Evolutionary conservation across 2,113 vertebrate species (phyloP), one percentile per base, ranked within the genome.

Genomic region (Tonatia bakeri): DNA sequence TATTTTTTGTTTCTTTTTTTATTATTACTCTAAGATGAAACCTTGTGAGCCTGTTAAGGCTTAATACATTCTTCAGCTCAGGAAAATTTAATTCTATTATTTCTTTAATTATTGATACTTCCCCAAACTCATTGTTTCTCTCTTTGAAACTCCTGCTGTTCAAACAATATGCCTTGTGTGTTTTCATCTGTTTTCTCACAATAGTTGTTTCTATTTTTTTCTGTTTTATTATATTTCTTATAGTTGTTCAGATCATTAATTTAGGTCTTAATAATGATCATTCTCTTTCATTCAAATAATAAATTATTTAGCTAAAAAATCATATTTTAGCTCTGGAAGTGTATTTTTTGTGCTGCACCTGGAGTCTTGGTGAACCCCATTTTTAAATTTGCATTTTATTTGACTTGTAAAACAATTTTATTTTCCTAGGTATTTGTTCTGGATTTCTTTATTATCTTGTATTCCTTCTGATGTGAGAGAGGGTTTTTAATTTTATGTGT

Each of bases 1-100:
- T 33, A 24, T 65, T 54, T 92, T 20, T 54, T 82, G 11, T 16
- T 54, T 73, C 19, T n/a, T 50, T 77, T 77, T 19, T 26, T 45
- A 6, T 92, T 36, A 54, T 84, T 91, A 52, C 4, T 50, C 5
- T 5, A 47, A 33, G 52, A 7, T 73, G 5, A 91, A 90, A 88
- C 7, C 88, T 64, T 76, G 22, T n/a, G 22, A 50, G 26, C n/a
- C 15, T 85, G 11, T 65, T 65, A 88, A 54, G 31, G 7, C 13
- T 77, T 82, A 47, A 15, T 47, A 69, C 0, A 33, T 75, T 80
- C 61, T 90, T 73, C 50, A 67, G 17, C 40, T 84, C 24, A 70
- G 82, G 36, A 93, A 76, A 36, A 1, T 64, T 88, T 79, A 93
- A 47, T 92, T 96, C 50, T 84, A 36, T 69, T 87, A 90, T 88